Percentiles rank a stretch among this genome's conserved stretches.
phyloP scores from a whole-genome alignment of 2,888 invertebrate species.

The Xestia sexstrigata region DNA sequence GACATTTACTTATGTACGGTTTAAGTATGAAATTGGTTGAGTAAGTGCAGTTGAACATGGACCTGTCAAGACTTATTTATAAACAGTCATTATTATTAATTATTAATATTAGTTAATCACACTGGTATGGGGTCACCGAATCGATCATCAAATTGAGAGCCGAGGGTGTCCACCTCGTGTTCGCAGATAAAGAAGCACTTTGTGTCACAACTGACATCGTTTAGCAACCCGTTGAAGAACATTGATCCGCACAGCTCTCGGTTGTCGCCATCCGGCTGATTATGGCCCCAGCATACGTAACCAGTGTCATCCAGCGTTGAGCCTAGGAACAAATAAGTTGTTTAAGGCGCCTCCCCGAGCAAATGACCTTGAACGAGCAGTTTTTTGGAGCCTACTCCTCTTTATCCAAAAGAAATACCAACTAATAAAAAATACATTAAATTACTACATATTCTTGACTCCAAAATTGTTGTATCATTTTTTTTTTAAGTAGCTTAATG shows the following conservation, averaged over 20 bases:
- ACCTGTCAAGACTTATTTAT: background rate
- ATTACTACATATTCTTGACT: no score
- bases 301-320: slow-evolving; percentile 74
- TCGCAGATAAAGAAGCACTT: slow-evolving; percentile 83
- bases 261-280: slow-evolving; percentile 79
- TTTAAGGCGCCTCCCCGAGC: no score
- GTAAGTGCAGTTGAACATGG: background rate
- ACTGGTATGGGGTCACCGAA: background rate
- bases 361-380: no score
- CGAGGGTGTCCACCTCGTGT: slow-evolving; percentile 70
- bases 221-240: slow-evolving; percentile 79
- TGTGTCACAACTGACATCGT: slow-evolving; percentile 77
- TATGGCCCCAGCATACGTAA: slow-evolving; percentile 76
- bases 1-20: background rate
- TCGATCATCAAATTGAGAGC: slow-evolving; percentile 18
- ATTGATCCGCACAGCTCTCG: slow-evolving; percentile 81
- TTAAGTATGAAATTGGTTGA: background rate
- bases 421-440: no score
- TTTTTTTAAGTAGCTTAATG: no score
- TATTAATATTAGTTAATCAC: background rate
- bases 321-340: slow-evolving; percentile 18
- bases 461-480: no score
- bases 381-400: no score
- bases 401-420: no score
- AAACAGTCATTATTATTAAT: background rate